Conservation (phyloP, 2,888 invertebrate species). For the Yponomeuta evonymella region DNA sequence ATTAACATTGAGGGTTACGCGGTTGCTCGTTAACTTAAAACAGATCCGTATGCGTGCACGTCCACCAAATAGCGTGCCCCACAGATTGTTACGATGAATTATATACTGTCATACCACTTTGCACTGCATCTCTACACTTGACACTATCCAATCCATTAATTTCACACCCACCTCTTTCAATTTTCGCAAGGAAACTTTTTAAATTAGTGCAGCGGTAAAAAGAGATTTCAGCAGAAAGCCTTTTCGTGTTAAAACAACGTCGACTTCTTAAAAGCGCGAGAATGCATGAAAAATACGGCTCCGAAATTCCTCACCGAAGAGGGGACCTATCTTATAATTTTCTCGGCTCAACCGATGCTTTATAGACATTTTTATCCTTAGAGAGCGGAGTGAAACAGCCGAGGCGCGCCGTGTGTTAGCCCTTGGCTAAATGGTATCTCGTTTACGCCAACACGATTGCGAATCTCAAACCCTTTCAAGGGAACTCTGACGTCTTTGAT, state of each 20-base stretch:
- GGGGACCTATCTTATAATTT: conserved; percentile 43
- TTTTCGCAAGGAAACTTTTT: neutral
- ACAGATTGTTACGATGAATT: conserved; percentile 18
- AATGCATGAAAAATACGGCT: neutral
- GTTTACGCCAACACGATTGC: conserved; percentile 64
- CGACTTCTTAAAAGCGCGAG: neutral
- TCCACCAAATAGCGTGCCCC: conserved; percentile 9
- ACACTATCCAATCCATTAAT: neutral
- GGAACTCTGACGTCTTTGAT: conserved; percentile 54
- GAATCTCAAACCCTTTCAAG: conserved; percentile 58
- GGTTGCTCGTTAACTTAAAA: conserved; percentile 40
- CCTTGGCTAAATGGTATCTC: conserved; percentile 65
- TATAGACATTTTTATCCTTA: conserved; percentile 38
- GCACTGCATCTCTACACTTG: neutral
- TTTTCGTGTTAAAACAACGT: conserved; percentile 6
- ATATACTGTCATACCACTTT: conserved; percentile 13
- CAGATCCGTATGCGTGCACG: conserved; percentile 15
- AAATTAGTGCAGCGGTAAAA: conserved; percentile 3
- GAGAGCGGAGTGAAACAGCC: conserved; percentile 35
- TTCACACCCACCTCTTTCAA: neutral
- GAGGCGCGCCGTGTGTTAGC: conserved; percentile 39
- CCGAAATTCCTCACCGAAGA: conserved; percentile 19
- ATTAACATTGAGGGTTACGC: conserved; percentile 36
- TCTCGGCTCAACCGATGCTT: conserved; percentile 37
- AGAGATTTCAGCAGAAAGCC: conserved; percentile 5